phyloP scores from a whole-genome alignment of 2,113 vertebrate species.

The Labeo rohita region DNA sequence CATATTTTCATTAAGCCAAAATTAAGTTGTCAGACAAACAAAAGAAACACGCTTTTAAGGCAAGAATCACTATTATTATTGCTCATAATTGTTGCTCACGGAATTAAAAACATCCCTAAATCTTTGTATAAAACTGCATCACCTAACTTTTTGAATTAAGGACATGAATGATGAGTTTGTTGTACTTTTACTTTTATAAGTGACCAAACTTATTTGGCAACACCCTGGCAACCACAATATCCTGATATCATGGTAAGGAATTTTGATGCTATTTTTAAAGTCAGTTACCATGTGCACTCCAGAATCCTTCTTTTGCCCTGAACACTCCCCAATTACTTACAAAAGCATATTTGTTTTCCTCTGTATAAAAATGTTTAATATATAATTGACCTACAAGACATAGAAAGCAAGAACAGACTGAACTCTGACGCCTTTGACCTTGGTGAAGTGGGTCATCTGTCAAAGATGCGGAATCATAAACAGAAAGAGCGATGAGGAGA shows the following conservation, averaged over 20 bases:
- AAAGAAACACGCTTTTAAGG: neutral
- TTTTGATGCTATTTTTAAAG: constrained; percentile 21
- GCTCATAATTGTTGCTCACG: neutral
- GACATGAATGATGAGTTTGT: neutral
- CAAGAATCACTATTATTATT: constrained; percentile 9
- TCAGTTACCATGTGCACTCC: constrained; percentile 10
- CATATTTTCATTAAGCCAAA: neutral
- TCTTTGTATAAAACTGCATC: neutral
- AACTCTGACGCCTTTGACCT: constrained; percentile 29
- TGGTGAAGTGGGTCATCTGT: constrained; percentile 18
- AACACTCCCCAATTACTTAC: constrained; percentile 10
- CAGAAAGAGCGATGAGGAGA: neutral
- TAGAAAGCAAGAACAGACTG: neutral
- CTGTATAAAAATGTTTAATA: neutral
- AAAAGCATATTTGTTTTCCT: constrained; percentile 19
- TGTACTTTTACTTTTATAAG: neutral
- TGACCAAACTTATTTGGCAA: neutral
- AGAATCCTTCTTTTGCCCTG: constrained; percentile 6
- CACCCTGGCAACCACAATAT: neutral
- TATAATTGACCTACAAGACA: neutral
- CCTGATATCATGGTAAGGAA: neutral
- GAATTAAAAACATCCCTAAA: neutral
- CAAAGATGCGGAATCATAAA: neutral
- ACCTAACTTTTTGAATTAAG: neutral
- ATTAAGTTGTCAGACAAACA: constrained; percentile 21